Evolutionary conservation across 2,888 invertebrate genomes (phyloP).

Genomic region (Myopa tessellatipennis): DNA sequence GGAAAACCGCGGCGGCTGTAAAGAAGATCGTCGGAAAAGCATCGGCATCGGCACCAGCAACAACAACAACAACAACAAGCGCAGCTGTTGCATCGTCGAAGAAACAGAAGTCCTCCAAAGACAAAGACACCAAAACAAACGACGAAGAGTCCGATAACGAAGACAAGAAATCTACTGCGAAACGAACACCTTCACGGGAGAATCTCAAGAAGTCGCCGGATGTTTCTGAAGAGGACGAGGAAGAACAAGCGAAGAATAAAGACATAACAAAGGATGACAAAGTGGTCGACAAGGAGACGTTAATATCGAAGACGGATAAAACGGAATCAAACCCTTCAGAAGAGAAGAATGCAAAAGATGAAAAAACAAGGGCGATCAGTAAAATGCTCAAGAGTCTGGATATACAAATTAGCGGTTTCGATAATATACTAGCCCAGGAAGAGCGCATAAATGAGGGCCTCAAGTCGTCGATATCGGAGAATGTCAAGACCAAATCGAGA

Average conservation of each 20-base stretch:
- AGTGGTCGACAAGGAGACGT: neutral
- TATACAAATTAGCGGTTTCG: conserved; percentile 66
- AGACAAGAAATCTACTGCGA: conserved; percentile 44
- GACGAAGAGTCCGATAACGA: conserved; percentile 41
- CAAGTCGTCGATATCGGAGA: conserved; percentile 68
- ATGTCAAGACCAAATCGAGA: conserved; percentile 68
- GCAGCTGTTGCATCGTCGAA: conserved; percentile 33
- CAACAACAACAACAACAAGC: conserved; percentile 41
- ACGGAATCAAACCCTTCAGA: conserved; percentile 40
- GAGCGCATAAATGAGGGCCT: conserved; percentile 62
- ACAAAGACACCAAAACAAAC: conserved; percentile 29
- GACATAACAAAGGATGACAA: neutral
- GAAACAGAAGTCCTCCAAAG: conserved; percentile 42
- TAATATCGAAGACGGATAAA: conserved; percentile 23
- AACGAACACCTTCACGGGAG: conserved; percentile 46
- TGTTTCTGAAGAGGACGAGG: conserved; percentile 5
- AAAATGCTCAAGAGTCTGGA: conserved; percentile 68
- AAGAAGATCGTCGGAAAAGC: conserved; percentile 20
- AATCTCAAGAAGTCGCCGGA: conserved; percentile 42
- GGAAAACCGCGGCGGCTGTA: conserved; percentile 46
- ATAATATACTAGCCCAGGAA: conserved; percentile 63
- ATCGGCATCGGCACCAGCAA: conserved; percentile 34
- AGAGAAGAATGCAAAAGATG: conserved; percentile 59
- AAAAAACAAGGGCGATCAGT: conserved; percentile 65
- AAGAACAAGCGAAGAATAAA: conserved; percentile 38